Percentiles rank a stretch among this genome's conserved stretches.
These are phyloP conservation scores for Oeneis ivallda DNA, from an alignment of 2,888 invertebrate genomes.

Conservation along the genomic window DNA sequence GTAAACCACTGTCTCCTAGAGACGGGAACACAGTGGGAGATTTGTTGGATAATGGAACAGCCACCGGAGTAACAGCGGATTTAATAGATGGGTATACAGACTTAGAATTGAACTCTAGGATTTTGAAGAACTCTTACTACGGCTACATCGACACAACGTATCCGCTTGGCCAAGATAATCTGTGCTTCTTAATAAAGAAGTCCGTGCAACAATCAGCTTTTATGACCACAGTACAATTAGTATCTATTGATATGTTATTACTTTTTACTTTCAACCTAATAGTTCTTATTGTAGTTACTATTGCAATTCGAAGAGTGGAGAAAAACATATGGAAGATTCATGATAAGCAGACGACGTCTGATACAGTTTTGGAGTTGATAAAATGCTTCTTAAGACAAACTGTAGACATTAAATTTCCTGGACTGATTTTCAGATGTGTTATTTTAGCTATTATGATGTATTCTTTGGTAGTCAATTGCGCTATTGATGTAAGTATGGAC, in stretches of 20 bases:
- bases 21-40: conserved; percentile 72
- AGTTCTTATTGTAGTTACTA: conserved; percentile 51
- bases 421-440: conserved; percentile 62
- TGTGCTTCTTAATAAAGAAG: conserved; percentile 81
- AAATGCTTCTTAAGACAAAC: conserved; percentile 74
- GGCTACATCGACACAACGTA: conserved; percentile 78
- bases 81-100: conserved; percentile 77
- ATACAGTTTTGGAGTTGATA: conserved; percentile 58
- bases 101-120: conserved; percentile 77
- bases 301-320: conserved; percentile 58
- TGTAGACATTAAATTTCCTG: conserved; percentile 61
- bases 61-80: conserved; percentile 72
- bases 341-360: conserved; percentile 50
- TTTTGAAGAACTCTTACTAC: conserved; percentile 74
- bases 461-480: conserved; percentile 69
- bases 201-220: conserved; percentile 74
- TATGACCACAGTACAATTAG: conserved; percentile 62
- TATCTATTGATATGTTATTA: conserved; percentile 58
- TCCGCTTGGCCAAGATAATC: conserved; percentile 76
- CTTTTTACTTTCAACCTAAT: conserved; percentile 56
- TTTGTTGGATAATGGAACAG: conserved; percentile 66
- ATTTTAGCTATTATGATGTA: conserved; percentile 63
- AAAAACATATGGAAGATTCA: conserved; percentile 50
- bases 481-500: conserved; percentile 67
- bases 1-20: conserved; percentile 60